Conservation (phyloP, 2,797 vertebrate genomes). For the Enteromius afrohamiltoni region DNA sequence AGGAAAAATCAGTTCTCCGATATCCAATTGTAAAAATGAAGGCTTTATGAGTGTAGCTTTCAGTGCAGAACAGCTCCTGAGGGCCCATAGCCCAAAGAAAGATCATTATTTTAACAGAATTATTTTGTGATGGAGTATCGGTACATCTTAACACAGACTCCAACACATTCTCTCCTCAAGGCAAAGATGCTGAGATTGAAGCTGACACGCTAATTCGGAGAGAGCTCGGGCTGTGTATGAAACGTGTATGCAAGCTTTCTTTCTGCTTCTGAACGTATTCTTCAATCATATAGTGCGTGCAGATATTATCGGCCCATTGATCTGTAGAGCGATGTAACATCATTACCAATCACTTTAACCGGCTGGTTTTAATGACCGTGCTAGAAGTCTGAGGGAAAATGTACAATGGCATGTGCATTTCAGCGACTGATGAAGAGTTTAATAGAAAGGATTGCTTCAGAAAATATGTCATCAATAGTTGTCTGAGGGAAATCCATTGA, state of each 20-base stretch:
- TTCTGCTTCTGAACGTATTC: neutral
- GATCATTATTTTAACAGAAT: conserved; percentile 83
- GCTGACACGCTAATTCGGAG: conserved; percentile 57
- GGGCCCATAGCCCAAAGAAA: conserved; percentile 79
- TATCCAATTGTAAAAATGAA: conserved; percentile 81
- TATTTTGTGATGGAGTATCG: conserved; percentile 81
- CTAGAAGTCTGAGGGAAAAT: neutral
- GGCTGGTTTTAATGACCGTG: neutral
- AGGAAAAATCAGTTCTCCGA: conserved; percentile 71
- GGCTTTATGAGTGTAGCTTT: conserved; percentile 81
- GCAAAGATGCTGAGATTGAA: conserved; percentile 49
- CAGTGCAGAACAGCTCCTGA: conserved; percentile 77
- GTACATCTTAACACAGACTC: conserved; percentile 75
- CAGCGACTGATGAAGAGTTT: conserved; percentile 34
- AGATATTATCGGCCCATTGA: conserved; percentile 27
- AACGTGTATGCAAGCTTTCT: neutral
- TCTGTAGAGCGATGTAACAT: neutral
- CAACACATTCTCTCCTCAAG: conserved; percentile 68
- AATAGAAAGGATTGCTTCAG: conserved; percentile 35
- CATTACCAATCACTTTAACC: conserved; percentile 26
- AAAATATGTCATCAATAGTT: conserved; percentile 29
- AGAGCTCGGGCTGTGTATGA: conserved; percentile 11
- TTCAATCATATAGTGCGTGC: neutral
- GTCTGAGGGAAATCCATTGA: conserved; percentile 13
- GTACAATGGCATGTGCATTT: conserved; percentile 15